Base-by-base conservation (phyloP, 92 coral and sea anemone species). In the Palythoa grandis region DNA sequence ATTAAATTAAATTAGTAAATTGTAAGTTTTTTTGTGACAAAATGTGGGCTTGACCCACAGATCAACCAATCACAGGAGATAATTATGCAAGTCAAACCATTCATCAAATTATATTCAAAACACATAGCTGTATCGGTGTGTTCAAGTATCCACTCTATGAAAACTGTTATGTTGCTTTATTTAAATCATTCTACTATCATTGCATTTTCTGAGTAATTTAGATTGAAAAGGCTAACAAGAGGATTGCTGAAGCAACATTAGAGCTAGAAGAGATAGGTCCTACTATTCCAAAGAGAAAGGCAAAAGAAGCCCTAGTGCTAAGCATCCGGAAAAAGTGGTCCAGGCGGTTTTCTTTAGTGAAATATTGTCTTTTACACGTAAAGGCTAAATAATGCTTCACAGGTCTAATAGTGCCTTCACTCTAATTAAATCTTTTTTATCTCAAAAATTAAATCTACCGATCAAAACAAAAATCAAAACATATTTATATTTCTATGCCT, bases 251-350 rank as follows among this genome's bases (percentile, higher is more conserved):
- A 61, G 68, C 35, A 61, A 61, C 68, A 61, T n/a, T 61, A 61
- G 68, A 61, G 68, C 68, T 61, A 61, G 68, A 61, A 61, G 68
- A 61, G 25, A 61, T 61, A 61, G 68, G 68, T 61, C 68, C 68
- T 61, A 15, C 65, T 58, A 58, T 58, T 58, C n/a, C 65, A 58
- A 58, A 58, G 65, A 58, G 65, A 58, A 58, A 58, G 65, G 0
- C 65, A 58, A 58, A 58, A 58, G n/a, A 58, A 58, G 65, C 65
- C 65, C 23, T 58, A 58, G 65, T 58, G 65, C 65, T 58, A 58
- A 58, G 65, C 65, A 58, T 58, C 65, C 65, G 23, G 65, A 58
- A 58, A 58, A 58, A 58, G 65, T 58, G 65, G 65, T 58, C 65
- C 65, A 58, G 65, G 65, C 65, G n/a, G 65, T 52, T 29, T n/a